Base-by-base conservation (phyloP, 1,140 invertebrate genomes). In the Gonioctena quinquepunctata region DNA sequence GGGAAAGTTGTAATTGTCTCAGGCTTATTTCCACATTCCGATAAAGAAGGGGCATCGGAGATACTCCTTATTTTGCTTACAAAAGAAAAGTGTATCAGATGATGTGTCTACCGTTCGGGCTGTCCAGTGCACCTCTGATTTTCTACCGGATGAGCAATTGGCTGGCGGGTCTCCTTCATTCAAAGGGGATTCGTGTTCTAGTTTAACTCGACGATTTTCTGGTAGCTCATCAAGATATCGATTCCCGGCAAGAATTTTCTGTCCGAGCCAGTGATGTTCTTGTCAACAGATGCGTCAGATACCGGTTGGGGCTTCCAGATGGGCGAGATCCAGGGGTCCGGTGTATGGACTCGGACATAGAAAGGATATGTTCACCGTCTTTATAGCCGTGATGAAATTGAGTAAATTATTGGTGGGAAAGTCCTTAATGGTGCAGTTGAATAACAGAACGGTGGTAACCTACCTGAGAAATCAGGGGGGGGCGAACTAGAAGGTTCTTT, bases 101-200 rank as follows among this genome's bases (percentile, higher is more conserved):
- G 74, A 81, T 74, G 0, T 82, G 80, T 63, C 72, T 81, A 66
- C 73, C 77, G 0, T 79, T 80, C 49, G 77, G 76, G 11, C 62
- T 80, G 19, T 61, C 76, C 8, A 74, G 61, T 7, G 75, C 73
- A 16, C 75, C 75, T 1, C 60, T 74, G 5, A 57, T 70, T 0
- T 81, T 81, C 42, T 60, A 76, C 5, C 76, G 71, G 27, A 50
- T 81, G 18, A 68, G 63, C 19, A 80, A 77, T 49, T 81, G 77
- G 78, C 3, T 73, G 68, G 7, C 74, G 48, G 23, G 71, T 2
- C n/a, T n/a, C n/a, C n/a, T n/a, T n/a, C n/a, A n/a, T n/a, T n/a
- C n/a, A n/a, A n/a, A n/a, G n/a, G n/a, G n/a, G n/a, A 67, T 77
- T 22, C 48, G 66, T 22, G 28, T 77, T 8, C 64, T 77, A 23